These are phyloP conservation scores for Crenuchus spilurus DNA, from an alignment of 2,797 vertebrate genomes.

Conservation along the genomic window DNA sequence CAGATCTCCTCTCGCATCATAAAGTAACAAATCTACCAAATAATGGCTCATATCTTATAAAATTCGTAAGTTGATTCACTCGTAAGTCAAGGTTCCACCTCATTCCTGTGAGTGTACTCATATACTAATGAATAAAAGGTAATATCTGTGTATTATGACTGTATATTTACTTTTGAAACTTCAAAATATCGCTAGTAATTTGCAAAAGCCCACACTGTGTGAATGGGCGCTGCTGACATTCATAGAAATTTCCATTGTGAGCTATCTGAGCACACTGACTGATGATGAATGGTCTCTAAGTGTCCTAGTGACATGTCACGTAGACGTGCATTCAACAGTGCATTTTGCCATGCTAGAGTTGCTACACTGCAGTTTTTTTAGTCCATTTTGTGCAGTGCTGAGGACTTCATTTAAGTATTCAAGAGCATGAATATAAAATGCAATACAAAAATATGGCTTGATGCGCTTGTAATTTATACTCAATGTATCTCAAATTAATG, in stretches of 20 bases:
- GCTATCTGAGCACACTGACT: not conserved
- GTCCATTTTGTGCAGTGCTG: not conserved
- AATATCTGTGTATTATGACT: not conserved
- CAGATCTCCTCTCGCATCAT: too few relatives aligned
- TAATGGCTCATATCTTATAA: too few relatives aligned
- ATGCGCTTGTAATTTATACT: too few relatives aligned
- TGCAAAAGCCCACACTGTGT: not conserved
- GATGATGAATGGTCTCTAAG: not conserved
- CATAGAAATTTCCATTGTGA: not conserved
- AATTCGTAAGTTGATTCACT: too few relatives aligned
- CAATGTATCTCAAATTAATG: too few relatives aligned
- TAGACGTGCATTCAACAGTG: not conserved
- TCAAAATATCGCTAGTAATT: not conserved
- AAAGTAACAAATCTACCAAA: too few relatives aligned
- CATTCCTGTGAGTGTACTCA: not conserved
- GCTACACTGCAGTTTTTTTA: not conserved
- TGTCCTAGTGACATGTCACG: not conserved
- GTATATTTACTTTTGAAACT: not conserved
- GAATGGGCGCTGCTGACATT: not conserved
- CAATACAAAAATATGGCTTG: too few relatives aligned
- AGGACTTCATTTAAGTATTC: too few relatives aligned
- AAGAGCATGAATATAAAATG: too few relatives aligned
- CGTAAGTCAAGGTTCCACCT: too few relatives aligned
- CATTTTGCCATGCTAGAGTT: not conserved
- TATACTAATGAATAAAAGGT: not conserved